Conservation (phyloP, 2,888 invertebrate species). For the Coleophora deauratella region DNA sequence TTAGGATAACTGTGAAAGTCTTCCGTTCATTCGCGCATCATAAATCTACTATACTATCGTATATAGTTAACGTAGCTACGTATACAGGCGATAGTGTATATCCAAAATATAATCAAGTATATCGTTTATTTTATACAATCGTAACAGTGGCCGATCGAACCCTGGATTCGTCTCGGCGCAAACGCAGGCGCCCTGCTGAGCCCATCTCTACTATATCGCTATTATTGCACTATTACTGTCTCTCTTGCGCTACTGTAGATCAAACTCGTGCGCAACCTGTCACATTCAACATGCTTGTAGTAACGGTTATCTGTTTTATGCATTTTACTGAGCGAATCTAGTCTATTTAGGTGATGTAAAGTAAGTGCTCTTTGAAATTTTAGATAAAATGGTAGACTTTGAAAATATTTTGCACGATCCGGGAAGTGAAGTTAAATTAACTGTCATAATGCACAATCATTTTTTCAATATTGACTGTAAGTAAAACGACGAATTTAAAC, state of each 20-base stretch:
- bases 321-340: conserved; percentile 13
- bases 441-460: too few species aligned
- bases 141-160: conserved; percentile 24
- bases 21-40: too few species aligned
- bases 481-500: too few species aligned
- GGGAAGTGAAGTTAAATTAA: too few species aligned
- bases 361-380: too few species aligned
- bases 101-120: conserved; percentile 30
- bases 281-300: conserved; percentile 29
- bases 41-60: too few species aligned
- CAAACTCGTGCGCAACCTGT: conserved; percentile 46
- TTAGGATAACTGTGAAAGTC: too few species aligned
- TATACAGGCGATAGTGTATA: conserved; percentile 2
- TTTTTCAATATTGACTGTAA: too few species aligned
- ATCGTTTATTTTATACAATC: conserved; percentile 32
- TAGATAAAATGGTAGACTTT: too few species aligned
- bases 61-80: too few species aligned
- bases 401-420: too few species aligned
- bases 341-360: too few species aligned
- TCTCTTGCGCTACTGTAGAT: conserved; percentile 48
- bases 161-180: conserved; percentile 29
- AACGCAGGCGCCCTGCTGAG: conserved; percentile 41
- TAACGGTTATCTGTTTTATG: conserved; percentile 34
- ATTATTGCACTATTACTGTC: conserved; percentile 54
- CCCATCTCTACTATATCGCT: conserved; percentile 48